A percentile compares a stretch with the other conserved stretches of the same genome.
phyloP scores from a whole-genome alignment of 2,888 invertebrate genomes.

The Podabrus alpinus region DNA sequence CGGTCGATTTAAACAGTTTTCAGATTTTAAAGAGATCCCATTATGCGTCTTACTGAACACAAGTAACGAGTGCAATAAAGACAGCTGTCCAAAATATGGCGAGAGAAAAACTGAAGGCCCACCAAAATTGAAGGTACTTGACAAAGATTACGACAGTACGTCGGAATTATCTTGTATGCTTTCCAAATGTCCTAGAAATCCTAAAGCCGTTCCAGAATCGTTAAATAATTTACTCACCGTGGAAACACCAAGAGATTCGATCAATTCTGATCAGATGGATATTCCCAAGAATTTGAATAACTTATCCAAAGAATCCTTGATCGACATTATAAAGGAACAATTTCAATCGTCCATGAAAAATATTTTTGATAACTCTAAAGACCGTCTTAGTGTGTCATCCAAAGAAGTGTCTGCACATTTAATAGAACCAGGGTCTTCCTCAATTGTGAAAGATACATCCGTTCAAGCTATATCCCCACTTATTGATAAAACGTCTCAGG shows the following conservation, averaged over 20 bases:
- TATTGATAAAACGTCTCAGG: not conserved
- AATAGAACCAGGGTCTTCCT: not conserved
- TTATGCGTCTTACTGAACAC: constrained; percentile 31
- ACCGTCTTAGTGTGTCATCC: not conserved
- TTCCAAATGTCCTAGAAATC: not conserved
- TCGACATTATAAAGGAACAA: not conserved
- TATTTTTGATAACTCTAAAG: not conserved
- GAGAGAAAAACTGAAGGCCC: not conserved
- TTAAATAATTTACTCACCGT: not conserved
- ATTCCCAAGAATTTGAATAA: not conserved
- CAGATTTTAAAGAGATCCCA: constrained; percentile 39
- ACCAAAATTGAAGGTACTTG: not conserved
- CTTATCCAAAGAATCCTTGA: constrained; percentile 3
- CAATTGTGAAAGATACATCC: not conserved
- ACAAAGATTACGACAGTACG: not conserved
- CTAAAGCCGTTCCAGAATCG: not conserved
- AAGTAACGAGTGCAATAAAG: not conserved
- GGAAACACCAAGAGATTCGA: not conserved
- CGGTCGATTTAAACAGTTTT: constrained; percentile 32
- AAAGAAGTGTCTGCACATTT: not conserved
- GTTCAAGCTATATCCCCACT: not conserved
- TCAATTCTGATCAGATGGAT: not conserved
- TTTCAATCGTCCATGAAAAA: not conserved
- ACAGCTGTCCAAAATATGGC: not conserved
- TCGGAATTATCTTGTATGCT: not conserved